Base-by-base conservation (phyloP, 2,113 vertebrate species). In the Melanerpes formicivorus region DNA sequence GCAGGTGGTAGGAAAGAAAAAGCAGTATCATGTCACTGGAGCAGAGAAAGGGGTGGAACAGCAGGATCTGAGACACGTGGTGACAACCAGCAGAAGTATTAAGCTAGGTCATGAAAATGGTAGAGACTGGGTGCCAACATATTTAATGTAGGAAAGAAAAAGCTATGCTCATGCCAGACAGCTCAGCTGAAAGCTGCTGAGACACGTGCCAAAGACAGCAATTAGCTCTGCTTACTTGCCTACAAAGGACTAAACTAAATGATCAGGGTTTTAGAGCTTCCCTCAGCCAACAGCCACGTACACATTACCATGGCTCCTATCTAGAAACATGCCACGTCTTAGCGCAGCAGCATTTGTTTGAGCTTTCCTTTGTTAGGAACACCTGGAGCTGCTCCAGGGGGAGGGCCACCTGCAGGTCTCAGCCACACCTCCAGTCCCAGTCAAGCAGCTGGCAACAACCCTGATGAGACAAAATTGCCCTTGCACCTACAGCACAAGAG, bases 161-260 rank as follows among this genome's bases (percentile, higher is more conserved):
- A 85, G 18, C 59, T 55, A 16, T 19, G 34, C 40, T 29, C 37
- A 27, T 74, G 89, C 18, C 80, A 78, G 22, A 88, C 37, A 65
- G 55, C 63, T 93, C 86, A 81, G 70, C 62, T 88, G 80, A 91
- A 80, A 54, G 65, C 83, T 58, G 73, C 42, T 87, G 65, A 75
- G 18, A 14, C 48, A 62, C 1, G 2, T 84, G 95, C 80, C 77
- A 55, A 75, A 94, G 74, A 50, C 1, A 90, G 90, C 91, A 86
- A 71, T 62, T 91, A 96, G 56, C 32, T 84, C 70, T 70, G 32
- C 59, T 52, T 81, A 29, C 81, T 87, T 90, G 29, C 59, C 81
- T 87, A 63, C 50, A 42, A 76, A 64, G 88, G 64, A 16, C 56
- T n/a, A 80, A 63, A 59, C 58, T 26, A 55, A 91, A 80, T 3